Evolutionary conservation across 92 coral and sea anemone species (phyloP).

Genomic region (Umimayanthus kanabou): DNA sequence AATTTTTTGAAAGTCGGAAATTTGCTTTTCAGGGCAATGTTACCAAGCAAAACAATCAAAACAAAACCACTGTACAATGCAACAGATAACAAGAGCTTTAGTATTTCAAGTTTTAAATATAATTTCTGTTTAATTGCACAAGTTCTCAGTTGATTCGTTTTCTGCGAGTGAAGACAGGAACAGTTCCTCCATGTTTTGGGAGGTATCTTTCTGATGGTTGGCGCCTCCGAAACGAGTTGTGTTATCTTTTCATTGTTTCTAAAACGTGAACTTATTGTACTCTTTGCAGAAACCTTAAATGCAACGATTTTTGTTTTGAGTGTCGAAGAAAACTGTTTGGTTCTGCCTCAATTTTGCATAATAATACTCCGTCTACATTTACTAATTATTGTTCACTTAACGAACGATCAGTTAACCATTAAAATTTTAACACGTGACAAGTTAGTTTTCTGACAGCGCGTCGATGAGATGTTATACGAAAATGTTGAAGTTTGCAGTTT

Average conservation of each 20-base stretch:
- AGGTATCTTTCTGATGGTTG: slow-evolving; percentile 31
- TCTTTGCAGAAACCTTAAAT: slow-evolving; percentile 45
- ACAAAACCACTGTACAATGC: neutral
- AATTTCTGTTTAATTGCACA: slow-evolving; percentile 21
- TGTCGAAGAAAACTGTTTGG: slow-evolving; percentile 45
- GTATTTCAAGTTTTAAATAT: neutral
- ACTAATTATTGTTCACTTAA: slow-evolving; percentile 71
- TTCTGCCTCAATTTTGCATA: slow-evolving; percentile 49
- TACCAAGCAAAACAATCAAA: neutral
- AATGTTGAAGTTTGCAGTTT: slow-evolving; percentile 39
- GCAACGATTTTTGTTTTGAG: slow-evolving; percentile 48
- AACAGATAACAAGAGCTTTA: neutral
- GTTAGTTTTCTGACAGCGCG: slow-evolving; percentile 27
- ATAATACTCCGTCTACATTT: slow-evolving; percentile 45
- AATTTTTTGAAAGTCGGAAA: neutral
- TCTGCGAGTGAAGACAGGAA: neutral
- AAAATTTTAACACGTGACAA: slow-evolving; percentile 50
- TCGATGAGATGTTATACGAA: slow-evolving; percentile 17
- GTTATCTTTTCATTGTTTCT: slow-evolving; percentile 52
- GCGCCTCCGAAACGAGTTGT: slow-evolving; percentile 33
- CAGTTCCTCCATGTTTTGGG: neutral
- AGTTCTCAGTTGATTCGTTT: neutral
- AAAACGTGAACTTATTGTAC: slow-evolving; percentile 56
- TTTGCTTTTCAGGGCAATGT: neutral
- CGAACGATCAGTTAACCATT: slow-evolving; percentile 57